Evolutionary conservation across 2,797 vertebrate species (phyloP).

Genomic region (Intellagama lesueurii): DNA sequence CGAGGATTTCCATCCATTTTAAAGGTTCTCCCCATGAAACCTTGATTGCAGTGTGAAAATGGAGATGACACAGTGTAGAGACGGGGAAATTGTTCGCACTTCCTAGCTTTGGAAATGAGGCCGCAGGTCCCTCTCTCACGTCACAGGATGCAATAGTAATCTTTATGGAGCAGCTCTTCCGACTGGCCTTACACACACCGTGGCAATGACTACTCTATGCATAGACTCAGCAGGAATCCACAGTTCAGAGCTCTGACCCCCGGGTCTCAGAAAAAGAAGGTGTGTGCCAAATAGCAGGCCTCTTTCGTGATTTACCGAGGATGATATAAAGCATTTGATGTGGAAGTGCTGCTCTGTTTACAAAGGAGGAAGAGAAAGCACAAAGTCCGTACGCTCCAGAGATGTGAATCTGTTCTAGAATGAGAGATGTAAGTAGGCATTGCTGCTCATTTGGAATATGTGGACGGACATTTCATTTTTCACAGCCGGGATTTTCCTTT

Average conservation of each 20-base stretch:
- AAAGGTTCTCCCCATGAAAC: conserved; percentile 56
- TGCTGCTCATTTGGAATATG: conserved; percentile 14
- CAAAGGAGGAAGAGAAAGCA: conserved; percentile 34
- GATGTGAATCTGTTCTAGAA: conserved; percentile 14
- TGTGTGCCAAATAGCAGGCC: conserved; percentile 60
- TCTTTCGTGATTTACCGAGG: conserved; percentile 53
- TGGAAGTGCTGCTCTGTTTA: conserved; percentile 42
- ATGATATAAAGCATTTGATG: conserved; percentile 50
- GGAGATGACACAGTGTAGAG: conserved; percentile 42
- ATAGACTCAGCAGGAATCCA: conserved; percentile 51
- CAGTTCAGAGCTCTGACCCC: conserved; percentile 52
- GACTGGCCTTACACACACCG: conserved; percentile 62
- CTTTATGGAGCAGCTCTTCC: conserved; percentile 64
- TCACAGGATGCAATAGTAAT: conserved; percentile 62
- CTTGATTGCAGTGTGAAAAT: conserved; percentile 60
- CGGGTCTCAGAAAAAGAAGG: conserved; percentile 54
- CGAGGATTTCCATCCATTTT: conserved; percentile 66
- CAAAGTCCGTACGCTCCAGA: not conserved
- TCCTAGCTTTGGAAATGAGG: conserved; percentile 68
- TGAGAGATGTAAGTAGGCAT: not conserved
- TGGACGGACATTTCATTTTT: conserved; percentile 12
- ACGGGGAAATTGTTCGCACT: conserved; percentile 61
- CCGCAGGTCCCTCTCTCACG: conserved; percentile 65
- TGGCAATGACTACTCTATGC: conserved; percentile 64
- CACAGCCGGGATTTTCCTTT: not conserved